Conservation (phyloP, 2,797 vertebrate species). For the Sebastes oblongus region DNA sequence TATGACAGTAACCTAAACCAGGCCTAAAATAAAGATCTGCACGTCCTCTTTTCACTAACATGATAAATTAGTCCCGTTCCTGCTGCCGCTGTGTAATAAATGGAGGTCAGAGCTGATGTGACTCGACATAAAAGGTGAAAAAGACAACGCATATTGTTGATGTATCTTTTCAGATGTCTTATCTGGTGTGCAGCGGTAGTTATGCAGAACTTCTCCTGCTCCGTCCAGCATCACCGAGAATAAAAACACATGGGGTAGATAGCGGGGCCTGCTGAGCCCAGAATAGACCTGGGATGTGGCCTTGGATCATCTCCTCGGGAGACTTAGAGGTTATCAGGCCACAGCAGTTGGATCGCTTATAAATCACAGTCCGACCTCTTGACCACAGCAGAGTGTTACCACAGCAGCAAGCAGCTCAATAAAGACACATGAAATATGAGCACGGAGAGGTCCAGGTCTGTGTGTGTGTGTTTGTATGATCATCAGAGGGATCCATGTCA, state of each 20-base stretch:
- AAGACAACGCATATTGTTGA: neutral
- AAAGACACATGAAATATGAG: constrained; percentile 20
- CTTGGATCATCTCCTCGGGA: neutral
- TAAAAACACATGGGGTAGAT: neutral
- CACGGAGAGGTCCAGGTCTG: neutral
- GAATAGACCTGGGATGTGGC: constrained; percentile 4
- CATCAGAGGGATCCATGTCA: neutral
- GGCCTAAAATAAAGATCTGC: neutral
- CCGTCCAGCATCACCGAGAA: neutral
- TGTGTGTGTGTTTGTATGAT: neutral
- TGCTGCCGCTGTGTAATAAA: neutral
- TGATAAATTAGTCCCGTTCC: neutral
- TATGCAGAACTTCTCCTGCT: neutral
- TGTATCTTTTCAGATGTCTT: neutral
- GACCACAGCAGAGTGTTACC: neutral
- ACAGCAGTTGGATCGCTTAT: constrained; percentile 20
- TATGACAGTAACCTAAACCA: neutral
- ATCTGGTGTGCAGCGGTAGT: constrained; percentile 13
- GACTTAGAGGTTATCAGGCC: constrained; percentile 59
- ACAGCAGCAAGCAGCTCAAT: neutral
- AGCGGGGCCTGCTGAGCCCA: neutral
- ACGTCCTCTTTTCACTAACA: neutral
- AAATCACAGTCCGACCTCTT: constrained; percentile 41
- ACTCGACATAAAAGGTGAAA: neutral
- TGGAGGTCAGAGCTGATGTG: neutral